These are phyloP conservation scores for Eurypyga helias DNA, from an alignment of 2,113 vertebrate species.

Conservation along the genomic window DNA sequence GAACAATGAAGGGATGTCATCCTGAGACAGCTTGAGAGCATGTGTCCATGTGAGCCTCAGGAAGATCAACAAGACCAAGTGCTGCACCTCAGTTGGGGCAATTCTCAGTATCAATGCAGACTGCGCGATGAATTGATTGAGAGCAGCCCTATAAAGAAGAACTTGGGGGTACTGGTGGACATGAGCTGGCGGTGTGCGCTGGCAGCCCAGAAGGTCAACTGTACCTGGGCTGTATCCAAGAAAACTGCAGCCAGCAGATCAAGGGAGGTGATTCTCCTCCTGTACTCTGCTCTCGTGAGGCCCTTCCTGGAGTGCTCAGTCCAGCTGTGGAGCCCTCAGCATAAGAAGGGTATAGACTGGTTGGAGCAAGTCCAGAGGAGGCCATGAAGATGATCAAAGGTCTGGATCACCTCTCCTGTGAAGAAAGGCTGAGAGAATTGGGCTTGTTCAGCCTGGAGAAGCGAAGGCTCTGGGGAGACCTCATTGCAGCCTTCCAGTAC, in stretches of 20 bases:
- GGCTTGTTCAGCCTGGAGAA: not conserved
- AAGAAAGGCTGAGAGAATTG: not conserved
- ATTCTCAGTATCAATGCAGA: not conserved
- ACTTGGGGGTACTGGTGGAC: too few species aligned
- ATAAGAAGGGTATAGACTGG: too few species aligned
- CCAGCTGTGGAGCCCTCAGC: not conserved
- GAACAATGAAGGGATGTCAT: not conserved
- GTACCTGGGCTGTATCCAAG: not conserved
- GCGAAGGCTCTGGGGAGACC: not conserved
- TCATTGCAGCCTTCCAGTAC: not conserved
- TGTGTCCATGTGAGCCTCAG: not conserved
- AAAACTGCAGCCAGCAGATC: not conserved
- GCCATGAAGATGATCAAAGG: rapidly evolving
- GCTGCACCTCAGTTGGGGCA: not conserved
- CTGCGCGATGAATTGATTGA: not conserved
- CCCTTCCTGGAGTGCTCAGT: not conserved
- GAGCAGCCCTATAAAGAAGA: not conserved
- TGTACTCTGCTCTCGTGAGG: rapidly evolving
- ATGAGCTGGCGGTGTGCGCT: rapidly evolving
- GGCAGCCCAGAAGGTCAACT: not conserved
- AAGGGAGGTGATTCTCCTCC: not conserved
- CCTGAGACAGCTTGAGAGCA: not conserved
- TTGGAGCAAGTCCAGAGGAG: not conserved
- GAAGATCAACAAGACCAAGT: not conserved
- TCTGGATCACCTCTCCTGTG: not conserved